Conservation (phyloP, 2,888 invertebrate genomes). For the Caenorhabditis auriculariae region DNA sequence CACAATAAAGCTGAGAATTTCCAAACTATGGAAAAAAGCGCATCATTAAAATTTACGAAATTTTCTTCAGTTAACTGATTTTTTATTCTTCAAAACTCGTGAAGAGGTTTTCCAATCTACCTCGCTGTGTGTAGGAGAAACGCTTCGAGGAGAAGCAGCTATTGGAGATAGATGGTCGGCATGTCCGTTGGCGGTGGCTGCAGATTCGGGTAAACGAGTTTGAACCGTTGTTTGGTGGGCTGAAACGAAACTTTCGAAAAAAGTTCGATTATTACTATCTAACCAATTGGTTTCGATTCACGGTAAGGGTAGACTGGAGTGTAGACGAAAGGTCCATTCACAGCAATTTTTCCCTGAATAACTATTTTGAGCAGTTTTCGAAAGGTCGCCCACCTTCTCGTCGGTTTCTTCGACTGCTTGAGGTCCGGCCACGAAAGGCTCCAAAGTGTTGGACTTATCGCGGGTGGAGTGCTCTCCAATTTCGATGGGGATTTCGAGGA, state of each 20-base stretch:
- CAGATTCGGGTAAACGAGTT: too few relatives aligned
- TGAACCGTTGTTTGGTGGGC: too few relatives aligned
- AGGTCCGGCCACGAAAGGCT: conserved; percentile 36
- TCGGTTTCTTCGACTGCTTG: conserved; percentile 45
- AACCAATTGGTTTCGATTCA: too few relatives aligned
- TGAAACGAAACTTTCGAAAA: too few relatives aligned
- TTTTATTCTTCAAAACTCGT: too few relatives aligned
- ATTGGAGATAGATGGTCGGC: not conserved
- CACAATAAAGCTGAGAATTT: not conserved
- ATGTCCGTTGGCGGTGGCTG: conserved; percentile 14
- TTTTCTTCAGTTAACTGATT: too few relatives aligned
- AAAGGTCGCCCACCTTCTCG: conserved; percentile 15
- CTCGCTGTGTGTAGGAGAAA: too few relatives aligned
- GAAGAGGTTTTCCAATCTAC: too few relatives aligned
- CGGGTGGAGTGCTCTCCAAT: conserved; percentile 38
- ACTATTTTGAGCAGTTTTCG: not conserved
- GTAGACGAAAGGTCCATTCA: conserved; percentile 45
- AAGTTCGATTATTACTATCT: too few relatives aligned
- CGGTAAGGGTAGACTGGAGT: conserved; percentile 45
- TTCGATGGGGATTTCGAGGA: conserved; percentile 41
- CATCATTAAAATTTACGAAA: too few relatives aligned
- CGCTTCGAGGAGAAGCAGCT: too few relatives aligned
- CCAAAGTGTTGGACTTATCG: conserved; percentile 23
- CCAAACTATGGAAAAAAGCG: too few relatives aligned
- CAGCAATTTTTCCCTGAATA: conserved; percentile 32